Base-by-base conservation (phyloP, 2,113 vertebrate genomes). In the Craseonycteris thonglongyai region DNA sequence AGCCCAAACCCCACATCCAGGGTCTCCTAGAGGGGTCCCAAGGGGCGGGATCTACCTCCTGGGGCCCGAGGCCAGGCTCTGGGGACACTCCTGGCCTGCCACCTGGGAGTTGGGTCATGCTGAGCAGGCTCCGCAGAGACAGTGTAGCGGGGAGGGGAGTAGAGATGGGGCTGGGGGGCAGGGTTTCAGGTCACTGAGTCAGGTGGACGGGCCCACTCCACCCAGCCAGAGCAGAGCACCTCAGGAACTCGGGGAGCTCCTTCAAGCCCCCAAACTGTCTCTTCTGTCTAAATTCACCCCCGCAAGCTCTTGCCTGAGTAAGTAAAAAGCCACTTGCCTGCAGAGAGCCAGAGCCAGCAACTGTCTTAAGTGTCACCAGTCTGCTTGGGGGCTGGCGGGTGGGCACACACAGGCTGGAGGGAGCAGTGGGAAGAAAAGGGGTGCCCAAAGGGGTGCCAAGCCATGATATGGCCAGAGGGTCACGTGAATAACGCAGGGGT, bases 131-230 rank as follows among this genome's bases (percentile, higher is more conserved):
- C 28, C 0, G 8, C 56, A 38, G 78, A 7, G 59, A 42, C 24
- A 14, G 51, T 24, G 5, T 10, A 1, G 69, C 2, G 6, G 10
- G 6, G 8, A 22, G 11, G 51, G 22, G 15, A 51, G 79, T 13
- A 14, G 49, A 84, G 65, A 30, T 22, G 0, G 1, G 61, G 5
- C 76, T 2, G 45, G 88, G 88, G 56, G 33, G 22, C 63, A 0
- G n/a, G 2, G 26, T 10, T 24, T 18, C 24, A 2, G 7, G 8
- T 12, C 28, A 4, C 33, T 33, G 72, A 24, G 13, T 40, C 42
- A 13, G 19, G 26, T 0, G 24, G 59, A 56, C 0, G 0, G 49
- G 65, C 13, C 4, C 8, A 5, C 14, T 28, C 21, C 13, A 0
- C 78, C 18, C 66, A 40, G 61, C n/a, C n/a, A 42, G 40, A 35